Conservation (phyloP, 2,888 invertebrate genomes). For the Tetragonula carbonaria region DNA sequence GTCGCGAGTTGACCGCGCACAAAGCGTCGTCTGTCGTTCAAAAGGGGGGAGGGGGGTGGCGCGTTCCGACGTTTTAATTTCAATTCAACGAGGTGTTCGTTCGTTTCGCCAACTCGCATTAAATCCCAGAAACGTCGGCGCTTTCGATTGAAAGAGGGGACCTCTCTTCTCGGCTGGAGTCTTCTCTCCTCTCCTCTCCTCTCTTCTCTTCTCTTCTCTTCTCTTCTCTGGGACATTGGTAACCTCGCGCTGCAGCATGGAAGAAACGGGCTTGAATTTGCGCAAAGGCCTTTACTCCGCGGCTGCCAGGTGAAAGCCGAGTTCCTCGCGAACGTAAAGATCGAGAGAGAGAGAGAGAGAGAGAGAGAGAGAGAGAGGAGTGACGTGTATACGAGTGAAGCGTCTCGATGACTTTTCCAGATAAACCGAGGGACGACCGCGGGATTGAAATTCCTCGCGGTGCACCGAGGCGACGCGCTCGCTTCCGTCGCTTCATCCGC, state of each 20-base stretch:
- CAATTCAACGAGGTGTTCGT: constrained; percentile 13
- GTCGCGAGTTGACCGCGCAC: constrained; percentile 9
- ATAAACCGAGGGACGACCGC: constrained; percentile 38
- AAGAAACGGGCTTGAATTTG: constrained; percentile 21
- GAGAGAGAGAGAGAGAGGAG: neutral
- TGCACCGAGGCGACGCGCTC: constrained; percentile 25
- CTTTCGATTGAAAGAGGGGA: constrained; percentile 3
- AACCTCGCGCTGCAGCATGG: neutral
- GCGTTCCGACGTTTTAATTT: constrained; percentile 26
- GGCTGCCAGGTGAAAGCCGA: constrained; percentile 49
- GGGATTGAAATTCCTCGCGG: constrained; percentile 31
- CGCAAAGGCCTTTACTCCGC: constrained; percentile 12
- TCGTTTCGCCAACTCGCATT: constrained; percentile 9
- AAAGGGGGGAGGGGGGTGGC: neutral
- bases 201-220: neutral
- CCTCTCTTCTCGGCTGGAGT: neutral
- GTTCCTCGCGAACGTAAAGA: constrained; percentile 32
- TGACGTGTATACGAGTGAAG: constrained; percentile 30
- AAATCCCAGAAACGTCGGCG: neutral
- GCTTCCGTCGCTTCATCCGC: constrained; percentile 37
- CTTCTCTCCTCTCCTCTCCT: neutral
- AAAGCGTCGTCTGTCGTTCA: neutral
- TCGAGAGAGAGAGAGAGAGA: neutral
- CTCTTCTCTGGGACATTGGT: constrained; percentile 21
- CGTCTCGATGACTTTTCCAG: constrained; percentile 53